A percentile compares a stretch with the other conserved stretches of the same genome.
Conservation (phyloP, 2,888 invertebrate species). For the Mesoligia furuncula region DNA sequence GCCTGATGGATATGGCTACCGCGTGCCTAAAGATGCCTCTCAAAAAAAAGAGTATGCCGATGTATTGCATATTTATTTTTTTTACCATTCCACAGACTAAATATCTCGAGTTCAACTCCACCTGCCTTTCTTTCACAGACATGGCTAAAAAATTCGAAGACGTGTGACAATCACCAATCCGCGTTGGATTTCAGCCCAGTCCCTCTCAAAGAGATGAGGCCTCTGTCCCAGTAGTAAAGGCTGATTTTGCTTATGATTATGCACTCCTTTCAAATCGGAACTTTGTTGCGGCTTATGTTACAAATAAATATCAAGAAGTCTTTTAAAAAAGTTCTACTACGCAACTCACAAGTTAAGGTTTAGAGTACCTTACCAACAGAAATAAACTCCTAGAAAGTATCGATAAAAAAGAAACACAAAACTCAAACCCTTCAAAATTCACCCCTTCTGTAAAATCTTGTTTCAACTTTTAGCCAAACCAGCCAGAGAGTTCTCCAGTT, state of each 20-base stretch:
- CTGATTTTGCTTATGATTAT: too few species aligned
- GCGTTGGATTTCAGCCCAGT: too few species aligned
- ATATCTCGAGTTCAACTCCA: too few species aligned
- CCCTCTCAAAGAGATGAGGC: too few species aligned
- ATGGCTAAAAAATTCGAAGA: too few species aligned
- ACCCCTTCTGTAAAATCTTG: neutral
- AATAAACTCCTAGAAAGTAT: constrained; percentile 20
- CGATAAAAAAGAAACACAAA: neutral
- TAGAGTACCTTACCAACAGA: neutral
- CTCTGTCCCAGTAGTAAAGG: too few species aligned
- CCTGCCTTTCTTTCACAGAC: too few species aligned
- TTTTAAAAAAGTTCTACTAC: neutral
- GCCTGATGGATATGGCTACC: neutral
- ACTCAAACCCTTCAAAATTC: constrained; percentile 6
- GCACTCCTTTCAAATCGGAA: too few species aligned
- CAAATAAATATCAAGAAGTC: neutral
- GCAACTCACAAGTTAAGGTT: neutral
- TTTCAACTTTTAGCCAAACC: constrained; percentile 18
- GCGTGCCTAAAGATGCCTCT: neutral
- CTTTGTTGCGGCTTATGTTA: neutral
- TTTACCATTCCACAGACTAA: too few species aligned
- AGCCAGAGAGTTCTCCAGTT: constrained; percentile 5
- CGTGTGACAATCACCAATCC: too few species aligned
- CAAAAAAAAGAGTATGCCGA: neutral
- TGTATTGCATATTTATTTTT: too few species aligned